Evolutionary conservation across 2,113 vertebrate genomes (phyloP), one percentile per base, ranked within the genome.

Genomic region (Rattus rattus): DNA sequence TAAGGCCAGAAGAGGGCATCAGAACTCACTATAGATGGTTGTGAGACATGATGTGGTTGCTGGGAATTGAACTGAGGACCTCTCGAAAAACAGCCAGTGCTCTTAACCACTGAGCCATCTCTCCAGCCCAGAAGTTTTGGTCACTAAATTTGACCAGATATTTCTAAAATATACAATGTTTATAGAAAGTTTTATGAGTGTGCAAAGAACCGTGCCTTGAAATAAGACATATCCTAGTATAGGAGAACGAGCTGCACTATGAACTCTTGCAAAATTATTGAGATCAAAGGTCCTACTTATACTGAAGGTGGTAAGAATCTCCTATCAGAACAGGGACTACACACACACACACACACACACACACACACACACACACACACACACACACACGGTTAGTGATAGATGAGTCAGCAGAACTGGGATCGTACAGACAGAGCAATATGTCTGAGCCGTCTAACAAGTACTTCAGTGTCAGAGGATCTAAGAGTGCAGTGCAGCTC

Each of bases 281-380:
- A 17, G 43, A 56, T 47, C 87, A 83, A 22, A 93, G 59, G 43
- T 86, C 43, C 56, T 17, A 79, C 24, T 92, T 79, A 86, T 65
- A 49, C 67, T 94, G 79, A 56, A 88, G 92, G 63, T 54, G 36
- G 17, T 26, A 84, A 86, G 47, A 94, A 91, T 75, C 67, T 93
- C 49, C 54, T 86, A 26, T 22, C 67, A 83, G 47, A 93, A 89
- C 1, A 63, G 43, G 11, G 26, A 79, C 59, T 54, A 63, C 22
- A 63, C 61, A 24, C 61, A 63, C 61, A 63, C 24, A 65, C 61
- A 63, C 61, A 63, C 61, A 63, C 22, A 63, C 61, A 63, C 61
- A 63, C 59, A 63, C 22, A 63, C 61, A 63, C 61, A 63, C 61
- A 63, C 22, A 63, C 61, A 63, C 61, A 63, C 61, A 63, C 22